These are phyloP conservation scores for Chrysolina oricalcia DNA, from an alignment of 2,888 invertebrate genomes.

Conservation along the genomic window DNA sequence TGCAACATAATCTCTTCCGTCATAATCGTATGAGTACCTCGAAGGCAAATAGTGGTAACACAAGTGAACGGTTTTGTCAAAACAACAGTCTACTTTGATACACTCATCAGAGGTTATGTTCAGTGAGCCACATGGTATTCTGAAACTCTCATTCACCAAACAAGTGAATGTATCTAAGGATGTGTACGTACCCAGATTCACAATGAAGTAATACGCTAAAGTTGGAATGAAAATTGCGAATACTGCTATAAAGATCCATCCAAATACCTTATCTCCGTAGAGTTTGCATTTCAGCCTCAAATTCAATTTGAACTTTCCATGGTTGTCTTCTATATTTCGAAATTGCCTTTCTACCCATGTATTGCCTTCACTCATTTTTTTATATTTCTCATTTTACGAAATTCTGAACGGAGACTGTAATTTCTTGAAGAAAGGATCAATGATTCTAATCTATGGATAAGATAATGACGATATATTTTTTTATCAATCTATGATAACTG, in stretches of 20 bases:
- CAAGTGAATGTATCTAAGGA: slow-evolving; percentile 57
- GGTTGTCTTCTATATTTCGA: background rate
- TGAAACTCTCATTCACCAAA: slow-evolving; percentile 59
- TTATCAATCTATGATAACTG: background rate
- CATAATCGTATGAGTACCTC: slow-evolving; percentile 62
- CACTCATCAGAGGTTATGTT: slow-evolving; percentile 62
- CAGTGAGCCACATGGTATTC: slow-evolving; percentile 63
- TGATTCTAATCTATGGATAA: slow-evolving; percentile 7
- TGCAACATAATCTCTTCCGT: slow-evolving; percentile 36
- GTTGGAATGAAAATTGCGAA: slow-evolving; percentile 58
- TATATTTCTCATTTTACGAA: background rate
- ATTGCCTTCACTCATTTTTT: background rate
- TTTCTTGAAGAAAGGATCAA: background rate
- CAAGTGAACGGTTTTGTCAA: slow-evolving; percentile 56
- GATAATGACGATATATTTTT: background rate
- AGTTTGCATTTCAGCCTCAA: slow-evolving; percentile 19
- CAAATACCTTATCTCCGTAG: slow-evolving; percentile 27
- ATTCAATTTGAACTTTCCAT: background rate
- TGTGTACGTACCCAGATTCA: slow-evolving; percentile 48
- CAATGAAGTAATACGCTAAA: slow-evolving; percentile 58
- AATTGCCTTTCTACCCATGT: background rate
- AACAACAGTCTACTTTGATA: slow-evolving; percentile 63
- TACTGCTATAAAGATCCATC: slow-evolving; percentile 47
- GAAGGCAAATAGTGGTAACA: slow-evolving; percentile 69
- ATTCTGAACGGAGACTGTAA: background rate